These are phyloP conservation scores for Hipposideros larvatus DNA, from an alignment of 2,797 vertebrate genomes.

Conservation along the genomic window DNA sequence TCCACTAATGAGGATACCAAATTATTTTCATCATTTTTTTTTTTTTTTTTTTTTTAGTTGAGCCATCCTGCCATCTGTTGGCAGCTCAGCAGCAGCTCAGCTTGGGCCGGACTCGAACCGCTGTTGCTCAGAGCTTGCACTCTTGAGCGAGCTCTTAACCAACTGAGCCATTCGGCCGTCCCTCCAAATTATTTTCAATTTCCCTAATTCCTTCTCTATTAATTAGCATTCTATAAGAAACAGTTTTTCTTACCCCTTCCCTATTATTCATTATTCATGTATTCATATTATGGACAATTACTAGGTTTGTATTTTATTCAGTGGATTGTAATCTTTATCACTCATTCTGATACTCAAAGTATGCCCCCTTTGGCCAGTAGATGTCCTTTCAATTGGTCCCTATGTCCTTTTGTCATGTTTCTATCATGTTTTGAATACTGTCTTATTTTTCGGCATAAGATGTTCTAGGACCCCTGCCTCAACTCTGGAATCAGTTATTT, in stretches of 20 bases:
- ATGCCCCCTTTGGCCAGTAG: background rate
- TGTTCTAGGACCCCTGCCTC: background rate
- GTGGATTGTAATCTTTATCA: background rate
- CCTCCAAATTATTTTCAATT: background rate
- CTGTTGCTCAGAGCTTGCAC: too few species aligned
- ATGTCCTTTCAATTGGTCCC: background rate
- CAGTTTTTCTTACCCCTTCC: background rate
- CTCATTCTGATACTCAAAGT: background rate
- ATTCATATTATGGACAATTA: background rate
- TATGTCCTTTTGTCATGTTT: background rate
- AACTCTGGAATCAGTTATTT: conserved; percentile 20
- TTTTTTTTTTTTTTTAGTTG: too few species aligned
- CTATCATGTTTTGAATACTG: background rate
- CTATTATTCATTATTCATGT: background rate
- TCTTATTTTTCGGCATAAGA: background rate
- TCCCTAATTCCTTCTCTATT: background rate
- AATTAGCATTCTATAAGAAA: background rate
- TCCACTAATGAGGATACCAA: background rate
- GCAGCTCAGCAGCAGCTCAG: too few species aligned
- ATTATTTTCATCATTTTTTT: too few species aligned
- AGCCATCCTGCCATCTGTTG: too few species aligned
- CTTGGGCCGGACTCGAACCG: too few species aligned
- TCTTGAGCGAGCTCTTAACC: too few species aligned
- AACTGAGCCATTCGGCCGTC: too few species aligned
- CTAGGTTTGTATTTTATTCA: background rate